Evolutionary conservation across 2,888 invertebrate species (phyloP).

Genomic region (Sphecodes monilicornis): DNA sequence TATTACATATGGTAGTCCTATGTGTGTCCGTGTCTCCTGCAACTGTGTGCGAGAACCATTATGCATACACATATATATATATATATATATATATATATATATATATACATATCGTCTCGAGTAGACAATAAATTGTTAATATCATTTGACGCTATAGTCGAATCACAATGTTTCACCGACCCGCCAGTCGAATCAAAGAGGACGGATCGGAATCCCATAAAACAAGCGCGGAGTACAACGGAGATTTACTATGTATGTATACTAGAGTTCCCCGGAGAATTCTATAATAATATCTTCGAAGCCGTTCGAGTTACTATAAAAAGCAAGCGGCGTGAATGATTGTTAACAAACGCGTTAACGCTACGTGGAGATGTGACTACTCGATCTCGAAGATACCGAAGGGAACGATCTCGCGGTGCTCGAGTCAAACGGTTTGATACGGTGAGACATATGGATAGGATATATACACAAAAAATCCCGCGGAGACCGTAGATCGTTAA

Average conservation of each 20-base stretch:
- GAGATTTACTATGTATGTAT: conserved; percentile 5
- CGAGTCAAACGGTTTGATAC: conserved; percentile 27
- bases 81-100: background rate
- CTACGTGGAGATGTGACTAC: conserved; percentile 7
- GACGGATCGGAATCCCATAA: conserved; percentile 52
- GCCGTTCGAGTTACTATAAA: conserved; percentile 43
- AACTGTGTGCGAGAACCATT: background rate
- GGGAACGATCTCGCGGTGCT: conserved; percentile 30
- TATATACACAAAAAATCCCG: background rate
- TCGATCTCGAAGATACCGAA: conserved; percentile 16
- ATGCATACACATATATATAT: conserved; percentile 27
- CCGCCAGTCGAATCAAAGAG: conserved; percentile 37
- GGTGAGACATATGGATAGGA: background rate
- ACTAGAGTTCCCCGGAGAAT: background rate
- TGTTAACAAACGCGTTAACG: conserved; percentile 42
- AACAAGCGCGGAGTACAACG: conserved; percentile 49
- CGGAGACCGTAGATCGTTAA: background rate
- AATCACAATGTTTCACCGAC: conserved; percentile 62
- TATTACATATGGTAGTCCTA: background rate
- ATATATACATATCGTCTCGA: background rate
- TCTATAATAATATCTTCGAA: conserved; percentile 36
- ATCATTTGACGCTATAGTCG: conserved; percentile 44
- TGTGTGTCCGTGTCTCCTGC: conserved; percentile 15
- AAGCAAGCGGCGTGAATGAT: conserved; percentile 57
- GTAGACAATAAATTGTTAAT: conserved; percentile 24